phyloP scores from a whole-genome alignment of 2,797 vertebrate species.

The Protonibea diacanthus region DNA sequence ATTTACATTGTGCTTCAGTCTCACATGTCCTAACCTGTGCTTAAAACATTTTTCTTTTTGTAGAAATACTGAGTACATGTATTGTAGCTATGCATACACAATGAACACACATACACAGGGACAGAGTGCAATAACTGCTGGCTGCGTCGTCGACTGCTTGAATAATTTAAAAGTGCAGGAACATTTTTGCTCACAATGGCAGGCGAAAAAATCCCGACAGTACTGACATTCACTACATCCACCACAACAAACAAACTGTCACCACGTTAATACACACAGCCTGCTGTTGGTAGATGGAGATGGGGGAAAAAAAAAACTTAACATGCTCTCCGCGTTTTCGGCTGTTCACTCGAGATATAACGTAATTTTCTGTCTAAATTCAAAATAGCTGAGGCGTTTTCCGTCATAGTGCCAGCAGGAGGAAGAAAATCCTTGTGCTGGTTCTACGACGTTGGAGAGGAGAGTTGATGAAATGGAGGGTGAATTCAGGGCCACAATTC shows the following conservation, averaged over 20 bases:
- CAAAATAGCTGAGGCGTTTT: constrained; percentile 15
- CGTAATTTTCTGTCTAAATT: neutral
- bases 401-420: neutral
- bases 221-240: constrained; percentile 42
- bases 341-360: neutral
- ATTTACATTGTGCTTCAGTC: constrained; percentile 73
- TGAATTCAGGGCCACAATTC: constrained; percentile 10
- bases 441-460: neutral
- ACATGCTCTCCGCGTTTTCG: constrained; percentile 24
- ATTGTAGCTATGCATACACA: constrained; percentile 45
- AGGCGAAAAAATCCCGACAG: constrained; percentile 29
- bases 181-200: constrained; percentile 49
- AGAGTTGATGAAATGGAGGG: neutral
- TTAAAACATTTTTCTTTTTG: constrained; percentile 22
- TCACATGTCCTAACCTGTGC: constrained; percentile 55
- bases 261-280: constrained; percentile 39
- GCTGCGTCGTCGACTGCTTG: constrained; percentile 19
- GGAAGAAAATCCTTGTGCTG: neutral
- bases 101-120: constrained; percentile 47
- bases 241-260: constrained; percentile 55
- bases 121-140: constrained; percentile 38
- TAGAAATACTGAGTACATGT: constrained; percentile 36
- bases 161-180: constrained; percentile 48
- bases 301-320: neutral
- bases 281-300: neutral